A percentile compares a stretch with the other conserved stretches of the same genome.
Conservation (phyloP, 2,888 invertebrate genomes). For the Stegana nigrithorax region DNA sequence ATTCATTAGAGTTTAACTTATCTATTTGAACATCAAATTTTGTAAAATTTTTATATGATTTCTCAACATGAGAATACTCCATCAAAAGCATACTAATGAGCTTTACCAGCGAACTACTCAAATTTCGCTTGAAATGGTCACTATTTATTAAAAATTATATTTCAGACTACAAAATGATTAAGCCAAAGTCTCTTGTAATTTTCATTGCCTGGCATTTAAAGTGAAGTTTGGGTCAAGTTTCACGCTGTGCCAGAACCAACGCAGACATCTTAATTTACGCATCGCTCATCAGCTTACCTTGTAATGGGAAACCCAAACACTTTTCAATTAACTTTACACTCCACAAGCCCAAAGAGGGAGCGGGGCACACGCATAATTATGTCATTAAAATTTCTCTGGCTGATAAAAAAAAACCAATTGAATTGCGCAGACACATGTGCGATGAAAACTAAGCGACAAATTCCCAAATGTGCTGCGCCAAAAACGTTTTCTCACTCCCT, state of each 20-base stretch:
- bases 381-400: slow-evolving; percentile 7
- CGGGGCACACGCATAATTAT: slow-evolving; percentile 7
- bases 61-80: too few species aligned
- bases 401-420: slow-evolving; percentile 5
- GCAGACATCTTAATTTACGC: slow-evolving; percentile 13
- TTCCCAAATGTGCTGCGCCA: slow-evolving; percentile 5
- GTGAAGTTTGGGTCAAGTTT: too few species aligned
- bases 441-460: neutral
- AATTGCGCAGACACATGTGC: neutral
- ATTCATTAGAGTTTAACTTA: too few species aligned
- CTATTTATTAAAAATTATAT: too few species aligned
- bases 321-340: slow-evolving; percentile 14
- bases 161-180: too few species aligned
- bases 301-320: neutral
- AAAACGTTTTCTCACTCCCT: slow-evolving; percentile 3
- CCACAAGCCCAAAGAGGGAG: neutral
- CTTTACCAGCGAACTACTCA: too few species aligned
- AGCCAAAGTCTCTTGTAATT: too few species aligned
- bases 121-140: too few species aligned
- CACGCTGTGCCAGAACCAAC: slow-evolving; percentile 5
- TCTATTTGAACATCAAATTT: too few species aligned
- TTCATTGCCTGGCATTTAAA: too few species aligned
- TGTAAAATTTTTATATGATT: too few species aligned
- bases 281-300: neutral
- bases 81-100: too few species aligned